Conservation (phyloP, 2,888 invertebrate species). For the Amiota mariae region DNA sequence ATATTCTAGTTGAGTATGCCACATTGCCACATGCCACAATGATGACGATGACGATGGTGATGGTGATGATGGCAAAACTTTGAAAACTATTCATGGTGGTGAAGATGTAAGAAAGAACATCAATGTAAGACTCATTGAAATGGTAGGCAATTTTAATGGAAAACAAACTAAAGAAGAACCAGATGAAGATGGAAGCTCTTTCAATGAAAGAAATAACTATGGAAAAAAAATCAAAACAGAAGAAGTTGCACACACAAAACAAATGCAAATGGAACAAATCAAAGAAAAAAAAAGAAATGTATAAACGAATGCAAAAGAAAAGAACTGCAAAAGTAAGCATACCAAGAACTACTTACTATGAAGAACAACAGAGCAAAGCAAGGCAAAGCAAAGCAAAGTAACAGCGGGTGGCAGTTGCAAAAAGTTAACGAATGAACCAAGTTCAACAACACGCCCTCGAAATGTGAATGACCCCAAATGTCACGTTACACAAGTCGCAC, state of each 20-base stretch:
- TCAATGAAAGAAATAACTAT: background rate
- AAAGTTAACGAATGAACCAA: conserved; percentile 50
- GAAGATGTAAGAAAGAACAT: background rate
- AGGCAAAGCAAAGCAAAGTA: conserved; percentile 13
- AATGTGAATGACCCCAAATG: conserved; percentile 72
- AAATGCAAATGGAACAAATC: background rate
- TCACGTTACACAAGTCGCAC: conserved; percentile 56
- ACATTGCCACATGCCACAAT: background rate
- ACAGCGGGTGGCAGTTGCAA: conserved; percentile 17
- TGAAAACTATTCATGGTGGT: conserved; percentile 9
- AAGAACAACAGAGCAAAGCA: background rate
- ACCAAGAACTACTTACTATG: background rate
- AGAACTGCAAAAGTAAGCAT: background rate
- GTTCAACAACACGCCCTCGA: conserved; percentile 72
- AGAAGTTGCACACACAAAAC: background rate
- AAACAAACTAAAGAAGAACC: conserved; percentile 30
- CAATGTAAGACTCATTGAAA: background rate
- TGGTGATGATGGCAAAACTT: background rate
- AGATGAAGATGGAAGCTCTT: conserved; percentile 20
- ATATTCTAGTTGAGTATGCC: background rate
- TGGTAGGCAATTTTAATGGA: conserved; percentile 22
- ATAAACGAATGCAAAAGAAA: conserved; percentile 14
- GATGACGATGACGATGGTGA: background rate
- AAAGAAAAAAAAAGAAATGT: background rate
- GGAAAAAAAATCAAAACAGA: background rate